A percentile compares a stretch with the other conserved stretches of the same genome.
phyloP scores from a whole-genome alignment of 1,140 invertebrate species.

The Capitella teleta region DNA sequence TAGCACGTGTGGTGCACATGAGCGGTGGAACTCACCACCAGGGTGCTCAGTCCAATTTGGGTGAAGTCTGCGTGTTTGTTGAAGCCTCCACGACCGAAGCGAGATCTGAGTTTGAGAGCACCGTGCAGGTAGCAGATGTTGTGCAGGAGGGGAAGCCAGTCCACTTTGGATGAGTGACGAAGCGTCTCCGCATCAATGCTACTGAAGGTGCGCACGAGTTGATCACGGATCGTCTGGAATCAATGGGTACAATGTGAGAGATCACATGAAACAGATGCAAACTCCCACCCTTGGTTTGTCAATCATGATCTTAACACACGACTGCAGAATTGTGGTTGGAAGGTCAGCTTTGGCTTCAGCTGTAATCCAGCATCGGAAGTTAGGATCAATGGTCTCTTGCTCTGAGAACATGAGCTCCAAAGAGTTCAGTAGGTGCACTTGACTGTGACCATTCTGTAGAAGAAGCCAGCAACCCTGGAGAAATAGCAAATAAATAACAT shows the following conservation, averaged over 20 bases:
- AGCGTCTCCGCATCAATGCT: constrained; percentile 36
- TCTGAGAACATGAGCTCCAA: constrained; percentile 25
- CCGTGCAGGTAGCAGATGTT: constrained; percentile 40
- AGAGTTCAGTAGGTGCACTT: constrained; percentile 25
- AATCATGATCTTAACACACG: constrained; percentile 26
- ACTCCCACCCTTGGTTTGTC: constrained; percentile 32
- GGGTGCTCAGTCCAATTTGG: not conserved
- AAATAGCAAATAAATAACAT: not conserved
- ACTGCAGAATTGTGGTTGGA: constrained; percentile 30
- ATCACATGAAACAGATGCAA: not conserved
- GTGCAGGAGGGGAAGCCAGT: constrained; percentile 38
- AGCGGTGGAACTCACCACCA: too few species aligned
- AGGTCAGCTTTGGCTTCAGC: constrained; percentile 19
- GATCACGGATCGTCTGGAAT: constrained; percentile 36
- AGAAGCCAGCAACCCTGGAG: constrained; percentile 35
- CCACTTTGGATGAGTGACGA: constrained; percentile 24
- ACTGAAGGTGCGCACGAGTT: constrained; percentile 28
- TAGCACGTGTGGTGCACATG: too few species aligned
- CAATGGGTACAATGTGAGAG: not conserved
- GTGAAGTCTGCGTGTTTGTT: too few species aligned
- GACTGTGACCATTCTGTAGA: constrained; percentile 38
- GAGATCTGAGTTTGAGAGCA: constrained; percentile 30
- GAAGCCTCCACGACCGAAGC: constrained; percentile 35
- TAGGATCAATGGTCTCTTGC: constrained; percentile 19
- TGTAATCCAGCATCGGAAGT: constrained; percentile 39